phyloP scores from a whole-genome alignment of 37 sponge, comb jelly and placozoan species.

The Eunapius fragilis region DNA sequence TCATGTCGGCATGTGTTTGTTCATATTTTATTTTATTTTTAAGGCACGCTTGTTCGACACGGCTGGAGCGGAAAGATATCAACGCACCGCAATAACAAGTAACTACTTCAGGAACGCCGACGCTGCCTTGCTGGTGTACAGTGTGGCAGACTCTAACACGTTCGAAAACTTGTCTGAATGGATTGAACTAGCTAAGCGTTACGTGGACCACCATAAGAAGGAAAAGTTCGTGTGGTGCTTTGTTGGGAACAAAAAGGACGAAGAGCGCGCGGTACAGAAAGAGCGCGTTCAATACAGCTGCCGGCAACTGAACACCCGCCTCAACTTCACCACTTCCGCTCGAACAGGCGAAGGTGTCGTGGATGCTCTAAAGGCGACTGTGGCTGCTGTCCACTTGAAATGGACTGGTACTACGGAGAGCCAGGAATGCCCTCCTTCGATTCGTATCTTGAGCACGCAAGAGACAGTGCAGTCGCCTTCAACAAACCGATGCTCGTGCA shows the following conservation, averaged over 20 bases:
- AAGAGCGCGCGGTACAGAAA: conserved; percentile 34
- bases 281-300: not conserved
- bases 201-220: not conserved
- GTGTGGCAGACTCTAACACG: conserved; percentile 59
- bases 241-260: conserved; percentile 74
- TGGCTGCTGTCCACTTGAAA: conserved; percentile 22
- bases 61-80: conserved; percentile 79
- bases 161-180: conserved; percentile 67
- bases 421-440: too few species aligned
- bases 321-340: conserved; percentile 64
- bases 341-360: conserved; percentile 69
- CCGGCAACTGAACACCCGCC: conserved; percentile 14
- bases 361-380: conserved; percentile 34
- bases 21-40: not conserved
- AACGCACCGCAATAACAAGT: conserved; percentile 59
- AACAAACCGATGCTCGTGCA: too few species aligned
- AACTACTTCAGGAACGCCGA: conserved; percentile 66
- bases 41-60: conserved; percentile 75
- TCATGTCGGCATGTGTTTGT: too few species aligned
- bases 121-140: conserved; percentile 74
- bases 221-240: conserved; percentile 56
- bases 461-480: too few species aligned
- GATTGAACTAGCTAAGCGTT: conserved; percentile 50
- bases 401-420: too few species aligned
- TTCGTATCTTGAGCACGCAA: too few species aligned